Conservation (phyloP, 2,888 invertebrate species). For the Athalia circularis region DNA sequence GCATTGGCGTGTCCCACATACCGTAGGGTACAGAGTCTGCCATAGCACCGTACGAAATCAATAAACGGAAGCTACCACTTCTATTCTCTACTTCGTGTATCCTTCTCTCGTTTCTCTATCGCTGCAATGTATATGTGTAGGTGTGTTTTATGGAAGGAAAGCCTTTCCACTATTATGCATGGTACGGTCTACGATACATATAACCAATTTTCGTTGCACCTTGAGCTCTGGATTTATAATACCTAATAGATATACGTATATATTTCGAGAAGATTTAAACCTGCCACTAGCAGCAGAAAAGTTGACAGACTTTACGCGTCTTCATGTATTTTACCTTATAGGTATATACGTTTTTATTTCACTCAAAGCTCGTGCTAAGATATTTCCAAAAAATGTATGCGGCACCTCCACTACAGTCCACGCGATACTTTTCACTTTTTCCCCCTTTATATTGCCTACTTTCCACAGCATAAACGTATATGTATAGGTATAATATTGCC, state of each 20-base stretch:
- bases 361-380: too few species aligned
- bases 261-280: too few species aligned
- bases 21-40: slow-evolving; percentile 21
- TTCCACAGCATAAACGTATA: neutral
- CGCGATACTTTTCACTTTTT: neutral
- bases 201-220: too few species aligned
- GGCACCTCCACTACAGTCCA: neutral
- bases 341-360: neutral
- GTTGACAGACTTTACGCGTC: too few species aligned
- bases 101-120: neutral
- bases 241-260: too few species aligned
- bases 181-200: too few species aligned
- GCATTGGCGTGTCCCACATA: slow-evolving; percentile 62
- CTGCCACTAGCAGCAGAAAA: too few species aligned
- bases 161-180: slow-evolving; percentile 9
- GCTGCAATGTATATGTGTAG: too few species aligned
- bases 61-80: slow-evolving; percentile 70
- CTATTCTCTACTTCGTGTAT: slow-evolving; percentile 53
- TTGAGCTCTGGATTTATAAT: too few species aligned
- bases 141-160: neutral
- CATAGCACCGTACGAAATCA: slow-evolving; percentile 63
- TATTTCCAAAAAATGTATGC: too few species aligned
- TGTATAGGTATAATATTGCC: neutral
- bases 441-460: neutral
- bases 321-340: too few species aligned